Evolutionary conservation across 2,113 vertebrate genomes (phyloP), one percentile per base, ranked within the genome.

Genomic region (Chlamydotis undulata): DNA sequence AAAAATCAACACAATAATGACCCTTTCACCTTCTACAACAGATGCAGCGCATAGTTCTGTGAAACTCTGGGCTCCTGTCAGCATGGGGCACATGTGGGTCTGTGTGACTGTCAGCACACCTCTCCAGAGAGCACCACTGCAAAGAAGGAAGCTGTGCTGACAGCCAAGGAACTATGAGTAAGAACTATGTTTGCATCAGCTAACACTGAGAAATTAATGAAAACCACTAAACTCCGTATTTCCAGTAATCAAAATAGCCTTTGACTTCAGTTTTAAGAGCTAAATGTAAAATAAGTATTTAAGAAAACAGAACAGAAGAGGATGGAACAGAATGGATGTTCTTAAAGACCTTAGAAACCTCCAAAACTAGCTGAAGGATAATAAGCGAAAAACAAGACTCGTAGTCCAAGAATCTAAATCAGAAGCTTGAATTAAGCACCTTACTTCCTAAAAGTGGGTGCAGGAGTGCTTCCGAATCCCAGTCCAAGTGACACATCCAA

Each of bases 21-120:
- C 12, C 1, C 6, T 79, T 93, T 60, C 14, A 76, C 29, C 6
- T 73, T 79, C 50, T 74, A 25, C 10, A 78, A 37, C 9, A 77
- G 29, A 60, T 21, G 8, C 3, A 4, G 23, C 18, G 2, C 16
- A 37, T 22, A 74, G 31, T 21, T 24, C 17, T 56, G 31, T 68
- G 33, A 87, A 25, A 14, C 33, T 61, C 8, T 45, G 14, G 6
- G 7, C 55, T 94, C 6, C 39, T 49, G 6, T 31, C 35, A 25
- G 9, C 1, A 2, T 6, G 4, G 50, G 15, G 11, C 28, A 64
- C 11, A 35, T 3, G 2, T 35, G 68, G 15, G 45, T 19, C 21
- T 3, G 0, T 19, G 14, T 9, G 39, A 12, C 43, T 31, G 8
- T 33, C 12, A 81, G 26, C 31, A 37, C 7, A 4, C 4, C 14